A percentile compares a stretch with the other conserved stretches of the same genome.
phyloP scores from a whole-genome alignment of 2,888 invertebrate genomes.

The Ganaspis brasiliensis region DNA sequence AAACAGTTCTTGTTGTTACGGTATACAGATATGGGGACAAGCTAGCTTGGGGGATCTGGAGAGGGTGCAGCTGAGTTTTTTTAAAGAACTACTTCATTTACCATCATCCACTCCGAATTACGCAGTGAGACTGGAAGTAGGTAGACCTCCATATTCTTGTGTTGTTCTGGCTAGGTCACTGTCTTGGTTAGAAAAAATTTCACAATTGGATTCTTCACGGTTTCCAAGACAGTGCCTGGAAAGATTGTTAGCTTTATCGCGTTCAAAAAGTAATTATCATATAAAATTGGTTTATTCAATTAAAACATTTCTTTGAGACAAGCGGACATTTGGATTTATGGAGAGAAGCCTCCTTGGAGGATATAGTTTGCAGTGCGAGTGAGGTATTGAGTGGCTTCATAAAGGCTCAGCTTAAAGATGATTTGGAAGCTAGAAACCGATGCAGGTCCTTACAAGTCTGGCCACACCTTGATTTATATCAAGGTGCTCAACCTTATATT shows the following conservation, averaged over 20 bases:
- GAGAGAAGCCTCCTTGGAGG: not conserved
- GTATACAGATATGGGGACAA: not conserved
- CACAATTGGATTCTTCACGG: slow-evolving; percentile 6
- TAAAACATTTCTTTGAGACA: not conserved
- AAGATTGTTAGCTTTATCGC: not conserved
- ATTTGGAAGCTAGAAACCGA: not conserved
- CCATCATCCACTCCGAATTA: not conserved
- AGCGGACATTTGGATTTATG: not conserved
- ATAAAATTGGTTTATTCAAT: not conserved
- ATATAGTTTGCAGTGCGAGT: not conserved
- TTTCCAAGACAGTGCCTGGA: not conserved
- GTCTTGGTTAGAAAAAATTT: slow-evolving; percentile 4
- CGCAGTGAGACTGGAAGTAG: not conserved
- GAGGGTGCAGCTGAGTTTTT: not conserved
- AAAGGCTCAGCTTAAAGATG: not conserved
- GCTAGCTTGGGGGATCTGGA: not conserved
- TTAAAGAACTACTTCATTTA: not conserved
- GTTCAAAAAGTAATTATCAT: too few species aligned
- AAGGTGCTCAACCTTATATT: too few species aligned
- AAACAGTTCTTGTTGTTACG: not conserved
- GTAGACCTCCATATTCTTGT: not conserved
- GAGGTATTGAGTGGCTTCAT: not conserved
- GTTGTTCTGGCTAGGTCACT: not conserved
- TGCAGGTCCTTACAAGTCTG: not conserved
- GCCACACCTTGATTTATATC: too few species aligned